phyloP scores from a whole-genome alignment of 2,888 invertebrate genomes.

The Perizoma flavofasciatum region DNA sequence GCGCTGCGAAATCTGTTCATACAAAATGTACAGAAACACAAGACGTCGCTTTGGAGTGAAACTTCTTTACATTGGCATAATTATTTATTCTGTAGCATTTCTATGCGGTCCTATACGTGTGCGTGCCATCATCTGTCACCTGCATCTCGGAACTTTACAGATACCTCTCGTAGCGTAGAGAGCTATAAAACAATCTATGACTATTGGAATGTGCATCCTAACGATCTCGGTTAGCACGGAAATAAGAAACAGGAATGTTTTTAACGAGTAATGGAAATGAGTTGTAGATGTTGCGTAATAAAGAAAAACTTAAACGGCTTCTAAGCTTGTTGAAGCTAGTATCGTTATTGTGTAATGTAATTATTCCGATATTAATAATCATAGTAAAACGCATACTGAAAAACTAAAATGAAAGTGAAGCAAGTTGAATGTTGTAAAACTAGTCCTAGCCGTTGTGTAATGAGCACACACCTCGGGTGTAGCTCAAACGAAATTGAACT shows the following conservation, averaged over 20 bases:
- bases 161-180: slow-evolving; percentile 6
- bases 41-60: background rate
- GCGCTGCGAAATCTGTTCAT: too few relatives aligned
- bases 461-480: slow-evolving; percentile 21
- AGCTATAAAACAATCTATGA: slow-evolving; percentile 8
- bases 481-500: slow-evolving; percentile 34
- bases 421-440: slow-evolving; percentile 40
- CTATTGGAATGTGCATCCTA: slow-evolving; percentile 32
- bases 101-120: slow-evolving; percentile 55
- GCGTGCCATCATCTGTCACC: slow-evolving; percentile 62
- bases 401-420: slow-evolving; percentile 34
- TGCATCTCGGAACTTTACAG: slow-evolving; percentile 31
- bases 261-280: slow-evolving; percentile 27
- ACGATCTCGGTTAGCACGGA: slow-evolving; percentile 29
- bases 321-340: slow-evolving; percentile 30
- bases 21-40: too few relatives aligned
- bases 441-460: slow-evolving; percentile 34
- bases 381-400: slow-evolving; percentile 17
- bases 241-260: slow-evolving; percentile 27
- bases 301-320: slow-evolving; percentile 43
- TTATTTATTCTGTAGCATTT: background rate
- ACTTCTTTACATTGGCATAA: background rate
- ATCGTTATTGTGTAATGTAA: slow-evolving; percentile 14
- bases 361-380: slow-evolving; percentile 13
- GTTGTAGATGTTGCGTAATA: slow-evolving; percentile 33